Percentiles rank a stretch among this genome's conserved stretches.
Evolutionary conservation across 2,888 invertebrate species (phyloP).

Genomic region (Ophion ventricosus): DNA sequence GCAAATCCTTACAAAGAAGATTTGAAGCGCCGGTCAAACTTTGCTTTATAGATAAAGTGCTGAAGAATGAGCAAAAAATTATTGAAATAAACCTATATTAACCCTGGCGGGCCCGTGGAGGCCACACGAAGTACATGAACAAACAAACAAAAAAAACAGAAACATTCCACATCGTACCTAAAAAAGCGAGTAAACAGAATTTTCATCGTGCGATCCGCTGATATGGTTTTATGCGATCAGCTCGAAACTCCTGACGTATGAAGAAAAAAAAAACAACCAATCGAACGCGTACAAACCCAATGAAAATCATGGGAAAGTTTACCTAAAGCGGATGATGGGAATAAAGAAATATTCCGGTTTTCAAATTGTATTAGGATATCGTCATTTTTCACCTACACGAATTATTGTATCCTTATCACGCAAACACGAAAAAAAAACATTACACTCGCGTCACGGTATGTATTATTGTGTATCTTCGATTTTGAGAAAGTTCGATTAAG

Average conservation of each 20-base stretch:
- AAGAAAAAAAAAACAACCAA: background rate
- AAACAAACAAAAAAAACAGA: conserved; percentile 23
- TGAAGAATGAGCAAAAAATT: conserved; percentile 50
- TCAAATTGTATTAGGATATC: conserved; percentile 49
- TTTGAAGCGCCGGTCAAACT: conserved; percentile 63
- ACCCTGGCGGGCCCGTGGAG: conserved; percentile 63
- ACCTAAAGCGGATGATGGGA: conserved; percentile 12
- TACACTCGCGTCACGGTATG: conserved; percentile 26
- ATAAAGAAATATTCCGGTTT: conserved; percentile 42
- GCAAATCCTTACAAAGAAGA: conserved; percentile 27
- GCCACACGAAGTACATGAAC: conserved; percentile 33
- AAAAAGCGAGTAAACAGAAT: conserved; percentile 28
- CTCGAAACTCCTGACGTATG: conserved; percentile 3
- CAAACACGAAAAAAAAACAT: conserved; percentile 13
- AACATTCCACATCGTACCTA: conserved; percentile 59
- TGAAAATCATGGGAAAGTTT: conserved; percentile 35
- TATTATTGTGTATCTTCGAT: conserved; percentile 46
- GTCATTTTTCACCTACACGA: conserved; percentile 56
- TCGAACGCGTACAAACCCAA: background rate
- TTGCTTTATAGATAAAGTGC: conserved; percentile 55
- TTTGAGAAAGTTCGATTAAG: conserved; percentile 45
- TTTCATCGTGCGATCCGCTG: conserved; percentile 28
- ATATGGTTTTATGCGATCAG: conserved; percentile 25
- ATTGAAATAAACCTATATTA: conserved; percentile 45
- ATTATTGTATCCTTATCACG: conserved; percentile 49